Evolutionary conservation across 2,113 vertebrate species (phyloP), one percentile per base, ranked within the genome.

Genomic region (Montifringilla adamsi): DNA sequence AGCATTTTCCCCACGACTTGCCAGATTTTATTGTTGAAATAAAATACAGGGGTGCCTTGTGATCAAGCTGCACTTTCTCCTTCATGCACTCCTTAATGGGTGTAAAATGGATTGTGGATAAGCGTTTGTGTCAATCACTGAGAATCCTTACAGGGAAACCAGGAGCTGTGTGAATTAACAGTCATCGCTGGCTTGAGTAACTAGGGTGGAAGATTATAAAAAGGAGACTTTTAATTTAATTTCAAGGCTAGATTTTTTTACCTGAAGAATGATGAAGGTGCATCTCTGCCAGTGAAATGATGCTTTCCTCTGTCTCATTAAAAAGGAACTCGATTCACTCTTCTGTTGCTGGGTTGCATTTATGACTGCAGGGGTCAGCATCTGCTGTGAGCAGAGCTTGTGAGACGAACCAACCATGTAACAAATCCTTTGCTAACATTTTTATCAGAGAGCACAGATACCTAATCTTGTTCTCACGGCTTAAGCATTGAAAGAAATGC

Each of bases 281-380:
- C 37, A 52, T 7, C 24, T 44, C n/a, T 47, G 12, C 7, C 70
- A 24, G 56, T 63, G 55, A 66, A 79, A 28, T 10, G 2, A 33
- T 35, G 28, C 49, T 90, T 85, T 55, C 39, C 15, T 74, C 31
- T 46, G 50, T 50, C 23, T 77, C 41, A 11, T n/a, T 62, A 37
- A 59, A 76, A 59, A 64, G 58, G 47, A 87, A 20, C 16, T 76
- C 1, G 26, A 76, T 46, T 84, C 28, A 1, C 47, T 75, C 0
- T 47, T 83, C 43, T 63, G n/a, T 70, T 85, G 59, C 24, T 67
- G 47, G 7, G 8, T 35, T 72, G 84, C 47, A 19, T 72, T 87
- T 89, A 4, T 59, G 47, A 59, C 62, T 86, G 44, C 39, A 92
- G 44, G 47, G 83, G 64, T 87, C 89, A 88, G 69, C 60, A 59